phyloP scores from a whole-genome alignment of 2,888 invertebrate species.

The Nomada hirtipes region DNA sequence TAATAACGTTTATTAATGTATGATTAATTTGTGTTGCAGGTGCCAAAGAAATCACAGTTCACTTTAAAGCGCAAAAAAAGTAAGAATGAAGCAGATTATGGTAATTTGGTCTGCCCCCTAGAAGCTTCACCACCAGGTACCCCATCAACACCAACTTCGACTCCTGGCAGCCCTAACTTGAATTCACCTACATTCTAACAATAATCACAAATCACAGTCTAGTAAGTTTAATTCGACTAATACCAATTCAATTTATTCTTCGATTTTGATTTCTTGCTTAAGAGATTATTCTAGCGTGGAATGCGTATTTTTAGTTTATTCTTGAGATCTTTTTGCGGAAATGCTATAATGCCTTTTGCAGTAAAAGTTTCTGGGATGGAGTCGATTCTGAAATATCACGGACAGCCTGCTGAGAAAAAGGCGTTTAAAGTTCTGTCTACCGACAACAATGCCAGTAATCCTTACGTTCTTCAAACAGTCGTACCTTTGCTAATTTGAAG shows the following conservation, averaged over 20 bases:
- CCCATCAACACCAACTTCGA: slow-evolving; percentile 81
- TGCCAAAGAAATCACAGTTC: slow-evolving; percentile 94
- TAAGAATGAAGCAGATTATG: slow-evolving; percentile 93
- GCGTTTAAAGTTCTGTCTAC: no score
- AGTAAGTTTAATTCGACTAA: slow-evolving; percentile 82
- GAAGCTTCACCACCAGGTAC: slow-evolving; percentile 85
- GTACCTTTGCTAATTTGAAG: no score
- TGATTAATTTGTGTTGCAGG: slow-evolving; percentile 84
- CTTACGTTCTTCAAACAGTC: no score
- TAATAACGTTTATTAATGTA: slow-evolving; percentile 20
- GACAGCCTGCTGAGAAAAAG: no score
- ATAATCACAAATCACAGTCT: slow-evolving; percentile 69
- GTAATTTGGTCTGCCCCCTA: slow-evolving; percentile 95
- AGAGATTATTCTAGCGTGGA: background rate
- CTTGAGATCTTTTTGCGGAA: background rate
- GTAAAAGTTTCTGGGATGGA: no score
- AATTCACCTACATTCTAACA: slow-evolving; percentile 83
- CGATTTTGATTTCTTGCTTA: slow-evolving; percentile 20
- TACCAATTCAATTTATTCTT: slow-evolving; percentile 38
- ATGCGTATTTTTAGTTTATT: background rate
- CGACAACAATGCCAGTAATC: no score
- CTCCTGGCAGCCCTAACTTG: slow-evolving; percentile 82
- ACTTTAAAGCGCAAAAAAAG: slow-evolving; percentile 93
- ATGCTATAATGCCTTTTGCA: no score
- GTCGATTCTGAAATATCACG: no score